phyloP scores from a whole-genome alignment of 2,113 vertebrate genomes.

The Embiotoca jacksoni region DNA sequence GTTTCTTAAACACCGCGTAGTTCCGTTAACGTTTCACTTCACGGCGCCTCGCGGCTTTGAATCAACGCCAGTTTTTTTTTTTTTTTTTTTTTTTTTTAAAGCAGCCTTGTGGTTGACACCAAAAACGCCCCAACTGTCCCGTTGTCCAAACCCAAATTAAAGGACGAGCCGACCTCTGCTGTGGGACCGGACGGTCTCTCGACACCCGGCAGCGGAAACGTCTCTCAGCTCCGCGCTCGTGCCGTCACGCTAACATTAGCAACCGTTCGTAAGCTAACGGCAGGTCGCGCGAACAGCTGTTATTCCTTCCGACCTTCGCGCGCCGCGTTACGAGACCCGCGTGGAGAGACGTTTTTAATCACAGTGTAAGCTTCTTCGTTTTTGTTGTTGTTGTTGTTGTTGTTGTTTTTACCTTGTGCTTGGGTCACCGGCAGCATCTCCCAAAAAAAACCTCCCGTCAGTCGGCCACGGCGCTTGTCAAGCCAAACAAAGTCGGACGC shows the following conservation, averaged over 20 bases:
- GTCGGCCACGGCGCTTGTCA: slow-evolving; percentile 6
- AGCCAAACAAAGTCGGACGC: not conserved
- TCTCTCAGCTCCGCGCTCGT: not conserved
- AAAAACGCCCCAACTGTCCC: too few relatives aligned
- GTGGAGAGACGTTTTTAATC: not conserved
- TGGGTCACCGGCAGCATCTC: slow-evolving; percentile 48
- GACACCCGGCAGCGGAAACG: not conserved
- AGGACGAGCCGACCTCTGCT: slow-evolving; percentile 16
- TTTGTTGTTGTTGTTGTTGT: too few relatives aligned
- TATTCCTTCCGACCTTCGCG: not conserved
- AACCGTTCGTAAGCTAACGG: slow-evolving; percentile 19
- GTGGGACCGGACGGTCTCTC: not conserved
- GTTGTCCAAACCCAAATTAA: not conserved
- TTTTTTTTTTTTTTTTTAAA: too few relatives aligned
- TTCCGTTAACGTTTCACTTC: not conserved
- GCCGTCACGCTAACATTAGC: slow-evolving; percentile 52
- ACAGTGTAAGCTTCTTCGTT: not conserved
- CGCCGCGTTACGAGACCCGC: not conserved
- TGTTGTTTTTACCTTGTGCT: slow-evolving; percentile 54
- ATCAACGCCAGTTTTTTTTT: not conserved
- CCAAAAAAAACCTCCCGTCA: not conserved
- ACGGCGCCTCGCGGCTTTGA: not conserved
- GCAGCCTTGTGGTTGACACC: too few relatives aligned
- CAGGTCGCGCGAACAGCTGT: not conserved
- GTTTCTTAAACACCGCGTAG: not conserved